These are phyloP conservation scores for Lycia hirtaria DNA, from an alignment of 2,888 invertebrate species.

Conservation along the genomic window DNA sequence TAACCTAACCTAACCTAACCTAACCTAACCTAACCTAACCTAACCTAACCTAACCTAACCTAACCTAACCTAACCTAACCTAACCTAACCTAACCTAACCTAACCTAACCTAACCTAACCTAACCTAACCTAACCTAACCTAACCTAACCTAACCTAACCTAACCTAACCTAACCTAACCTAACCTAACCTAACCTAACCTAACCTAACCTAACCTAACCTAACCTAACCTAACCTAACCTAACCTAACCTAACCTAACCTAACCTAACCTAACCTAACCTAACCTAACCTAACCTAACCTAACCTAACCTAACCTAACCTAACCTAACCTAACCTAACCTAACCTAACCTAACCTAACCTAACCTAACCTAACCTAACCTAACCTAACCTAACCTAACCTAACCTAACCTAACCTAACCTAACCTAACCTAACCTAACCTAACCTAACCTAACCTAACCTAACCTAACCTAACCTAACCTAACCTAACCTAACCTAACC, in stretches of 20 bases:
- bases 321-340: background rate
- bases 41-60: slow-evolving; percentile 11
- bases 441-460: background rate
- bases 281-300: too few species aligned
- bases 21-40: slow-evolving; percentile 10
- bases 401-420: background rate
- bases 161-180: too few species aligned
- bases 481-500: background rate
- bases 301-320: background rate
- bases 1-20: slow-evolving; percentile 11
- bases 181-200: too few species aligned
- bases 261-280: too few species aligned
- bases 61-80: slow-evolving; percentile 38
- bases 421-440: background rate
- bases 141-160: slow-evolving; percentile 17
- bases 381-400: background rate
- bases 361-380: background rate
- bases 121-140: slow-evolving; percentile 35
- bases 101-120: slow-evolving; percentile 39
- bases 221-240: too few species aligned
- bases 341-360: background rate
- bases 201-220: too few species aligned
- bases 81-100: slow-evolving; percentile 38
- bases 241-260: too few species aligned
- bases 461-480: background rate